Conservation (phyloP, 2,797 vertebrate genomes). For the Diplodus sargus region DNA sequence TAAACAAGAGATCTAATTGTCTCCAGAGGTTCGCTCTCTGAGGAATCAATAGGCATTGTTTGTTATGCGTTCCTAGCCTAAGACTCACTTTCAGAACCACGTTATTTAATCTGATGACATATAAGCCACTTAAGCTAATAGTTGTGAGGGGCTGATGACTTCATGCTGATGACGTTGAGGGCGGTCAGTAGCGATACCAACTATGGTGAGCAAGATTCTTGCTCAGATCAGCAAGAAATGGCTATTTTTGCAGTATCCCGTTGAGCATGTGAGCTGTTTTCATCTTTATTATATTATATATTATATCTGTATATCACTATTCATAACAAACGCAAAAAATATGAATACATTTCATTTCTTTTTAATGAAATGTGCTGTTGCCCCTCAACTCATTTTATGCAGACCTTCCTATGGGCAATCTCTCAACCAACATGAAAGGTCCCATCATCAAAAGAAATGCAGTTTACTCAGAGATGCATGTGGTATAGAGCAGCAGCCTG, state of each 20-base stretch:
- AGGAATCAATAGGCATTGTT: constrained; percentile 82
- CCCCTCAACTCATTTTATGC: constrained; percentile 2
- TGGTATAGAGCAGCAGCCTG: neutral
- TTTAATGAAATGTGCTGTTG: neutral
- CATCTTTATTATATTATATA: neutral
- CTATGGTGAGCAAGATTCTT: neutral
- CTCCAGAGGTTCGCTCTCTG: constrained; percentile 68
- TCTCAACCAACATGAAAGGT: constrained; percentile 24
- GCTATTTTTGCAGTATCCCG: neutral
- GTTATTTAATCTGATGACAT: constrained; percentile 62
- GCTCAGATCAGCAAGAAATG: constrained; percentile 15
- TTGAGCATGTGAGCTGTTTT: neutral
- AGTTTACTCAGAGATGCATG: constrained; percentile 23
- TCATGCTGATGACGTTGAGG: constrained; percentile 13
- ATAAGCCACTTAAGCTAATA: constrained; percentile 49
- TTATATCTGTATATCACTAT: neutral
- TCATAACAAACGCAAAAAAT: neutral
- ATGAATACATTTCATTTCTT: constrained; percentile 7
- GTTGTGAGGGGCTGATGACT: constrained; percentile 30
- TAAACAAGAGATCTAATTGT: constrained; percentile 81
- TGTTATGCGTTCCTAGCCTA: constrained; percentile 57
- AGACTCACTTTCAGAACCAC: constrained; percentile 62
- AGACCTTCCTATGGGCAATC: neutral
- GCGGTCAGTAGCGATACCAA: constrained; percentile 5
- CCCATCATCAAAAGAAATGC: constrained; percentile 20